A percentile compares a stretch with the other conserved stretches of the same genome.
phyloP scores from a whole-genome alignment of 2,797 vertebrate species.

The Cynopterus sphinx region DNA sequence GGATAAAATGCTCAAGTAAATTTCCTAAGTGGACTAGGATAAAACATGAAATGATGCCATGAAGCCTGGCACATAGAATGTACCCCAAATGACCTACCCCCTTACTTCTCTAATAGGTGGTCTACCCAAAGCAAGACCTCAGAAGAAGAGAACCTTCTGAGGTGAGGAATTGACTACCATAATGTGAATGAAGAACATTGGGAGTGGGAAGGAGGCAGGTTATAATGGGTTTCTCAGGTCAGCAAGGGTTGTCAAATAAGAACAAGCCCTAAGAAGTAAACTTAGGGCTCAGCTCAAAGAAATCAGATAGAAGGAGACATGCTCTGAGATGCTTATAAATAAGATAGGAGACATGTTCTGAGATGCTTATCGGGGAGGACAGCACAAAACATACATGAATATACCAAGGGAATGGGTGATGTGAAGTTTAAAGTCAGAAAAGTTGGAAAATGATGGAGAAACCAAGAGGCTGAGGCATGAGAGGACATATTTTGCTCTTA shows the following conservation, averaged over 20 bases:
- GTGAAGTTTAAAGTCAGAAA: not conserved
- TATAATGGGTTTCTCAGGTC: not conserved
- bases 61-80: not conserved
- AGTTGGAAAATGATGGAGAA: not conserved
- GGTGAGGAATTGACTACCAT: not conserved
- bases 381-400: not conserved
- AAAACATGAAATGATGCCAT: not conserved
- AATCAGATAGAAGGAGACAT: not conserved
- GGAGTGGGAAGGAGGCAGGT: too few species aligned
- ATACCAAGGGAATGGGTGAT: fast-evolving
- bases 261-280: not conserved
- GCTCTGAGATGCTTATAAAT: not conserved
- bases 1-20: not conserved
- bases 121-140: not conserved
- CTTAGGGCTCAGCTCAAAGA: not conserved
- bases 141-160: not conserved
- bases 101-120: not conserved
- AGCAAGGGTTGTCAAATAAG: not conserved
- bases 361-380: not conserved
- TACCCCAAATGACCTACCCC: not conserved
- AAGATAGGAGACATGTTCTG: not conserved
- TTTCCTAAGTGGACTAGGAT: not conserved
- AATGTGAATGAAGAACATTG: not conserved
- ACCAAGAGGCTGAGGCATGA: not conserved
- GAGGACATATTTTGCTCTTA: not conserved